Base-by-base conservation (phyloP, 1,140 invertebrate genomes). In the Habropoda laboriosa region DNA sequence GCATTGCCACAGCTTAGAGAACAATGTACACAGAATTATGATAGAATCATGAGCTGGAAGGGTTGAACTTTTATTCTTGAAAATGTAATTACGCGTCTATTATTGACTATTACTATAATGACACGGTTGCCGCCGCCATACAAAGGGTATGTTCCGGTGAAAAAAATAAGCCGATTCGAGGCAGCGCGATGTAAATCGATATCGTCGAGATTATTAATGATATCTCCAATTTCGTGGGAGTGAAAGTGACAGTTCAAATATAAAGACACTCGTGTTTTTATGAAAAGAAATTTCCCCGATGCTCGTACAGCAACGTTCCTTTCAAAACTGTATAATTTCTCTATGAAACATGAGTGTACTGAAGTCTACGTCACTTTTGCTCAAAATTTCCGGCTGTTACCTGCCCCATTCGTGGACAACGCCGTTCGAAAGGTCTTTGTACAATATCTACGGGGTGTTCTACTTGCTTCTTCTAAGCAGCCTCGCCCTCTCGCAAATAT, bases 391-490 rank as follows among this genome's bases (percentile, higher is more conserved):
- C 10, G 82, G 80, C 5, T 79, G 55, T 3, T 64, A 47, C 55
- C 81, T 58, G 27, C 75, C 81, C 1, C 1, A 30, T 3, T 63
- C 30, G 13, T 83, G 81, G 80, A 72, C 80, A 24, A 61, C 81
- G 1, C n/a, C 40, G 8, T 70, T 38, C 40, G 53, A 82, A 38
- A 51, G 38, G 8, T n/a, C 42, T 32, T 45, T 82, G 45, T 84
- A 83, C 42, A 63, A 49, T 12, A 1, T 32, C 6, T 84, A 79
- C 7, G 45, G 42, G 6, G 30, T 30, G 0, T 73, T 73, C 45
- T 13, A 67, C 0, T 67, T 67, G 2, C 35, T 24, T 1, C 58
- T 61, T 2, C 10, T 86, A 18, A 38, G 47, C 7, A 61, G 40
- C 12, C 76, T 83, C 38, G 24, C 70, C 16, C 0, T 45, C 3